Percentiles rank a stretch among this genome's conserved stretches.
Evolutionary conservation across 1,140 invertebrate species (phyloP).

Genomic region (Stegodyphus mimosarum): DNA sequence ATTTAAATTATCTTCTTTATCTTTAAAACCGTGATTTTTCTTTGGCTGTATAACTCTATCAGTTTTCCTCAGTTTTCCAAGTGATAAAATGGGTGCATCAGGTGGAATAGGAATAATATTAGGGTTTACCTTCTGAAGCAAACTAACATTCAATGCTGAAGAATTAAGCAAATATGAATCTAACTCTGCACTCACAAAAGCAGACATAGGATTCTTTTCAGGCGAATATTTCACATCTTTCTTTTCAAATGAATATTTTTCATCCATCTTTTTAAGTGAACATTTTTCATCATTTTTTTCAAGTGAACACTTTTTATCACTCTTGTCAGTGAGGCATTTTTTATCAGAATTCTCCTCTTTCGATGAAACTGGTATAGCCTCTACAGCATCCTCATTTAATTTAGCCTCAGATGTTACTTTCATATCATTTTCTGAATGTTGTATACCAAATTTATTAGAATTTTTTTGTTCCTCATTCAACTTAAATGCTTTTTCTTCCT

Average conservation of each 20-base stretch:
- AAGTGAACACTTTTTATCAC: neutral
- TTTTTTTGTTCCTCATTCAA: neutral
- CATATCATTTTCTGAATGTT: neutral
- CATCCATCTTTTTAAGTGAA: neutral
- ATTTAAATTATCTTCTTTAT: neutral
- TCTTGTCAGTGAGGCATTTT: neutral
- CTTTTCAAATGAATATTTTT: neutral
- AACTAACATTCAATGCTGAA: constrained; percentile 26
- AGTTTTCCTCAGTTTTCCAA: constrained; percentile 33
- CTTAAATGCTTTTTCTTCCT: neutral
- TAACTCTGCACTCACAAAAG: constrained; percentile 58
- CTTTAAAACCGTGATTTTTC: neutral
- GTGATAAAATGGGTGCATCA: constrained; percentile 25
- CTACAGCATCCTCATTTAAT: neutral
- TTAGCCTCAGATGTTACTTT: neutral
- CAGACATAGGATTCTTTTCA: constrained; percentile 25
- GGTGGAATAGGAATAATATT: constrained; percentile 43
- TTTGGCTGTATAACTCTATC: neutral
- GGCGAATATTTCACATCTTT: too few relatives aligned
- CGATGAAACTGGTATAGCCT: neutral
- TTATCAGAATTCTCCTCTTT: neutral
- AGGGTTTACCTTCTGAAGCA: constrained; percentile 43
- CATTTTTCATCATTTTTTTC: neutral
- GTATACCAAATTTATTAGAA: neutral
- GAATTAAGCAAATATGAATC: constrained; percentile 40